phyloP scores from a whole-genome alignment of 2,113 vertebrate species.

The Mungos mungo region DNA sequence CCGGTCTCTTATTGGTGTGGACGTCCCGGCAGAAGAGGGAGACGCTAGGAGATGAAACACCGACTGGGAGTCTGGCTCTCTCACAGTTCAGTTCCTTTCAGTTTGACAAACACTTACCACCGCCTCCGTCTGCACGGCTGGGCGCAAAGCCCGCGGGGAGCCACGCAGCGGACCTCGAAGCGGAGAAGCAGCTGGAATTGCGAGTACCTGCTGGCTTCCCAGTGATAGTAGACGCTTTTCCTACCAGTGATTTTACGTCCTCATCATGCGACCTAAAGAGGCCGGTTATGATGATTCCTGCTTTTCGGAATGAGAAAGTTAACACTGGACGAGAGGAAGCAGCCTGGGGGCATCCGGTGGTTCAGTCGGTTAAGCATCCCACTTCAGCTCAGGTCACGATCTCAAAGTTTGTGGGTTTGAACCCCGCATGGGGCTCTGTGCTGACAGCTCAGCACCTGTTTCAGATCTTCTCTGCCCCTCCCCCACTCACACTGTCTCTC shows the following conservation, averaged over 20 bases:
- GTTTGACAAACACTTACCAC: background rate
- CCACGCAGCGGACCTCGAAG: background rate
- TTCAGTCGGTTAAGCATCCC: too few species aligned
- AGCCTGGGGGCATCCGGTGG: too few species aligned
- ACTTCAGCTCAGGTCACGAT: too few species aligned
- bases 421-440: too few species aligned
- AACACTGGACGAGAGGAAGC: background rate
- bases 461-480: too few species aligned
- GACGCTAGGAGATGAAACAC: background rate
- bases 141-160: too few species aligned
- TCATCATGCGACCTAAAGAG: background rate
- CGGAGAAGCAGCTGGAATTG: background rate
- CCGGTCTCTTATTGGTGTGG: background rate
- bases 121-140: background rate
- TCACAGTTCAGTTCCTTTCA: background rate
- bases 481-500: too few species aligned
- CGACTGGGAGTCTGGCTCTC: background rate
- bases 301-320: background rate
- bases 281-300: background rate
- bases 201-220: background rate
- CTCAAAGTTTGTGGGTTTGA: too few species aligned
- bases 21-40: background rate
- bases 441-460: too few species aligned
- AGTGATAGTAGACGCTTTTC: accelerated
- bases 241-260: background rate